Conservation (phyloP, 2,797 vertebrate genomes). For the Brachymystax lenok region DNA sequence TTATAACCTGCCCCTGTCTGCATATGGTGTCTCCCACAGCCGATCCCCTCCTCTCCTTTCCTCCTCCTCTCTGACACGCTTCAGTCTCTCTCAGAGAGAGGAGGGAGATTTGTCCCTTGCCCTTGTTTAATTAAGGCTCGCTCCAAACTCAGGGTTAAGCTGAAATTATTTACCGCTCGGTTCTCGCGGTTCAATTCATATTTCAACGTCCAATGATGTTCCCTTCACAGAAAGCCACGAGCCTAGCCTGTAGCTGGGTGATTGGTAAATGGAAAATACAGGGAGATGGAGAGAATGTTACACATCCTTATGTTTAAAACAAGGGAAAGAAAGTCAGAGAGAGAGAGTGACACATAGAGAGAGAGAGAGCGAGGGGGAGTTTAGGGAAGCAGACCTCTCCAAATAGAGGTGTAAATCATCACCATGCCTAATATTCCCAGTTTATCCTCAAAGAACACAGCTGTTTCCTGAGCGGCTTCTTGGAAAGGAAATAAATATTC, state of each 20-base stretch:
- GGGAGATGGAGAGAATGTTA: slow-evolving; percentile 35
- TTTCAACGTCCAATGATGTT: slow-evolving; percentile 57
- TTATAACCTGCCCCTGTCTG: slow-evolving; percentile 25
- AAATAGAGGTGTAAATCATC: slow-evolving; percentile 71
- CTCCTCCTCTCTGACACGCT: slow-evolving; percentile 73
- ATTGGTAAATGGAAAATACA: slow-evolving; percentile 62
- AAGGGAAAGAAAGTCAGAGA: no score
- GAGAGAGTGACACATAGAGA: slow-evolving; percentile 25
- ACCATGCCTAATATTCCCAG: slow-evolving; percentile 52
- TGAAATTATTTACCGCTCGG: no score
- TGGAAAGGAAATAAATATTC: slow-evolving; percentile 70
- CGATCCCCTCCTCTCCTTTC: slow-evolving; percentile 52
- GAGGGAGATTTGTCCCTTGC: slow-evolving; percentile 74
- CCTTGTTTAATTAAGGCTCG: slow-evolving; percentile 69
- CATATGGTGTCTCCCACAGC: slow-evolving; percentile 73
- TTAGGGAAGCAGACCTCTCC: slow-evolving; percentile 55
- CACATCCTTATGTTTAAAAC: no score
- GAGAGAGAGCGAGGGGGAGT: slow-evolving; percentile 3
- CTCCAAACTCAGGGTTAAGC: no score
- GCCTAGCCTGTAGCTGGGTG: slow-evolving; percentile 39
- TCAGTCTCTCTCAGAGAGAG: slow-evolving; percentile 71
- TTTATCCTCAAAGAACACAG: slow-evolving; percentile 60
- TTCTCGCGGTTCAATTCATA: slow-evolving; percentile 7
- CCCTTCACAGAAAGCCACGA: slow-evolving; percentile 47
- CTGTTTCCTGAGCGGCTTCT: slow-evolving; percentile 41